Percentiles rank a stretch among this genome's conserved stretches.
Evolutionary conservation across 1,140 invertebrate species (phyloP).

Genomic region (Musca domestica): DNA sequence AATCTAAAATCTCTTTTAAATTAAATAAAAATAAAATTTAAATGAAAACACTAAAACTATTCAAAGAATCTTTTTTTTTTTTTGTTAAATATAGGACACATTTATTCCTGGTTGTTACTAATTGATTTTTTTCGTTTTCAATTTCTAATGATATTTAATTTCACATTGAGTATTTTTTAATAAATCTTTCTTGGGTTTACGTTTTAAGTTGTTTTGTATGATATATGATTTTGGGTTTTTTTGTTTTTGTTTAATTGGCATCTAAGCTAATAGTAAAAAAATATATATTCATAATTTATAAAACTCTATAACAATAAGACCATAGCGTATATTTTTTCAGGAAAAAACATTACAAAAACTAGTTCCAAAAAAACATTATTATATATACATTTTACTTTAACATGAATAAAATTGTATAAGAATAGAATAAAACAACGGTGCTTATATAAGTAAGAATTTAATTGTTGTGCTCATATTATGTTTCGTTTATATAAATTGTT

Average conservation of each 20-base stretch:
- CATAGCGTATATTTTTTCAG: not conserved
- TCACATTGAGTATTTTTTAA: not conserved
- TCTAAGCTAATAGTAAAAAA: not conserved
- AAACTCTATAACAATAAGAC: conserved; percentile 1
- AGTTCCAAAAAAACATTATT: not conserved
- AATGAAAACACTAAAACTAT: not conserved
- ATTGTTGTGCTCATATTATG: too few species aligned
- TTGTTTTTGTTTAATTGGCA: too few species aligned
- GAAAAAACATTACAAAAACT: too few species aligned
- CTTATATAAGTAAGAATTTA: too few species aligned
- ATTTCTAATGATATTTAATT: conserved; percentile 3
- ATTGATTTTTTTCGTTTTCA: conserved; percentile 1
- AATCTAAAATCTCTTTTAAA: not conserved
- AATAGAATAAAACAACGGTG: too few species aligned
- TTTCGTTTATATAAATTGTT: too few species aligned
- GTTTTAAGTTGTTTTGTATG: not conserved
- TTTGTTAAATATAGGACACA: conserved; percentile 28
- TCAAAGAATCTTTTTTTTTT: not conserved
- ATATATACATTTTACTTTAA: too few species aligned
- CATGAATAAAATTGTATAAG: too few species aligned
- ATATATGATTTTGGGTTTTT: too few species aligned
- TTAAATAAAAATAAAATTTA: conserved; percentile 20
- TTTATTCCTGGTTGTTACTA: conserved; percentile 19
- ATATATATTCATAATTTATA: not conserved
- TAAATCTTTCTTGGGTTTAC: not conserved